A percentile compares a stretch with the other conserved stretches of the same genome.
Evolutionary conservation across 2,888 invertebrate genomes (phyloP).

Genomic region (Amorpha juglandis): DNA sequence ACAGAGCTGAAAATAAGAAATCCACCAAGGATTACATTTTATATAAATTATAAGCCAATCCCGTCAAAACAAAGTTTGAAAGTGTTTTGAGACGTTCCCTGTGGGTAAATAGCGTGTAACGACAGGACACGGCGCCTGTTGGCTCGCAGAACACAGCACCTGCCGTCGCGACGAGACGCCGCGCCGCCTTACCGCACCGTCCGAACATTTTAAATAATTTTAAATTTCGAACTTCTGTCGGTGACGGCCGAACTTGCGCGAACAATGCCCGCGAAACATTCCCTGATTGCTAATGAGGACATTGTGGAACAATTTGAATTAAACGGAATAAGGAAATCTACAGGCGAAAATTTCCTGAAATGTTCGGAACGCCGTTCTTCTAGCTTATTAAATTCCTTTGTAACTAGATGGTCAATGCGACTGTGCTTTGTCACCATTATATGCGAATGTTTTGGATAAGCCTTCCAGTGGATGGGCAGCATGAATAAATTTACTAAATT

Average conservation of each 20-base stretch:
- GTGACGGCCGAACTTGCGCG: conserved; percentile 71
- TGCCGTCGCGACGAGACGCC: conserved; percentile 45
- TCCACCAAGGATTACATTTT: neutral
- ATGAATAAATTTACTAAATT: neutral
- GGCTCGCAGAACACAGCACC: conserved; percentile 46
- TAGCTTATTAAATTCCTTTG: conserved; percentile 43
- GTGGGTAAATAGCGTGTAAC: conserved; percentile 37
- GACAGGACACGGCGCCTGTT: conserved; percentile 33
- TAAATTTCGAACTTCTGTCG: conserved; percentile 69
- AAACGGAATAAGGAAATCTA: conserved; percentile 62
- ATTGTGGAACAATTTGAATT: conserved; percentile 73
- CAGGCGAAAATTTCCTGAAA: conserved; percentile 48
- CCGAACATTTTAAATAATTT: conserved; percentile 71
- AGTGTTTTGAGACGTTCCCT: conserved; percentile 34
- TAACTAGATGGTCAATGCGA: conserved; percentile 28
- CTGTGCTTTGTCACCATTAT: conserved; percentile 28
- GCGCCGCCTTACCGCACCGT: conserved; percentile 17
- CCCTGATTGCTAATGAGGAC: conserved; percentile 80
- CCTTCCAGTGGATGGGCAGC: no score
- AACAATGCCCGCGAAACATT: conserved; percentile 75
- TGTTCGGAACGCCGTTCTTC: conserved; percentile 45
- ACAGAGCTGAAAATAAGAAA: conserved; percentile 9
- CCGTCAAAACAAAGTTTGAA: conserved; percentile 22
- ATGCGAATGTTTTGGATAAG: neutral
- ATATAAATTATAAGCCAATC: conserved; percentile 7